Evolutionary conservation across 2,888 invertebrate genomes (phyloP).

Genomic region (Lissocephala sabroskyi): DNA sequence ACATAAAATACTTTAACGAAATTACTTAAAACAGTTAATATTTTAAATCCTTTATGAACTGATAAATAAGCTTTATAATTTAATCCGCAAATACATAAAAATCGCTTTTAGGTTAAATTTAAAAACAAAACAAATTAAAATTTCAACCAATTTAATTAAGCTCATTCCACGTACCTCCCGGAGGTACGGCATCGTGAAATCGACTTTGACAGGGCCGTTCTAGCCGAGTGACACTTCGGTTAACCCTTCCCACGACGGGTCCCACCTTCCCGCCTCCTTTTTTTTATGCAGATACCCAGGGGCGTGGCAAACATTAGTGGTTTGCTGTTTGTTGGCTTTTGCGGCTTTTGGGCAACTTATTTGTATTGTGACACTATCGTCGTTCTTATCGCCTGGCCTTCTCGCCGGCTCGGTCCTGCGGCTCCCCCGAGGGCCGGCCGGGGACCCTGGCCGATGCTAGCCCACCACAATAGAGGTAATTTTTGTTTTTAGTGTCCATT

Average conservation of each 20-base stretch:
- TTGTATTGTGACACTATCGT: conserved; percentile 57
- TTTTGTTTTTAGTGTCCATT: conserved; percentile 20
- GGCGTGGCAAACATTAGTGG: conserved; percentile 60
- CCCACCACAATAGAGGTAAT: conserved; percentile 13
- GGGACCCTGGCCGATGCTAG: background rate
- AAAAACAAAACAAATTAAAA: too few species aligned
- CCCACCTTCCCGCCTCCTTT: background rate
- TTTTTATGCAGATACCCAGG: conserved; percentile 32
- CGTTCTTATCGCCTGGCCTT: conserved; percentile 18
- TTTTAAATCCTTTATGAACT: too few species aligned
- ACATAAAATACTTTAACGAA: too few species aligned
- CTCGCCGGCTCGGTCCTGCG: conserved; percentile 8
- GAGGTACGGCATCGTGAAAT: too few species aligned
- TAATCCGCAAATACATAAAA: too few species aligned
- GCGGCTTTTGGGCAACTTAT: conserved; percentile 58
- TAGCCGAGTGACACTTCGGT: conserved; percentile 21
- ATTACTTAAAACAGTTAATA: too few species aligned
- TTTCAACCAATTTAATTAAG: too few species aligned
- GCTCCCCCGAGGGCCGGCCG: conserved; percentile 2
- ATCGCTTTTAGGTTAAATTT: too few species aligned
- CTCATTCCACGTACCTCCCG: too few species aligned
- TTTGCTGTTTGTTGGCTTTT: conserved; percentile 45
- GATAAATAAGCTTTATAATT: too few species aligned
- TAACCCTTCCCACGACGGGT: background rate
- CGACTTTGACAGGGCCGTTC: conserved; percentile 38